These are phyloP conservation scores for Glaucopsyche alexis DNA, from an alignment of 2,888 invertebrate genomes.

Conservation along the genomic window DNA sequence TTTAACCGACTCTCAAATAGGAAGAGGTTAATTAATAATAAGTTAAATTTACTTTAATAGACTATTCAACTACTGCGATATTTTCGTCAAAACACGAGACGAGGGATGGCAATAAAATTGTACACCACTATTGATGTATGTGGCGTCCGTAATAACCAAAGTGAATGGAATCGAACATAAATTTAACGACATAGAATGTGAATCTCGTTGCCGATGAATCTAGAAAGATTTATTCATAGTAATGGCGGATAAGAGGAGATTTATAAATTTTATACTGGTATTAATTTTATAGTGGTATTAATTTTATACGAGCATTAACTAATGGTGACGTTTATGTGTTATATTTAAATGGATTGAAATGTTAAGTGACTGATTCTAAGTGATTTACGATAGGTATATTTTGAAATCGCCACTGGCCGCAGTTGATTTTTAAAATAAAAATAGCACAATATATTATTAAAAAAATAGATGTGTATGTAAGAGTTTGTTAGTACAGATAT, in stretches of 20 bases:
- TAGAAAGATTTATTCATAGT: constrained; percentile 38
- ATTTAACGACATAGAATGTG: constrained; percentile 45
- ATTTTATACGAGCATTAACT: constrained; percentile 18
- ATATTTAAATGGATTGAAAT: background rate
- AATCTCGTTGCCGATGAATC: constrained; percentile 44
- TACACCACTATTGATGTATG: constrained; percentile 29
- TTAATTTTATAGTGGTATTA: constrained; percentile 11
- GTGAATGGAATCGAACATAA: constrained; percentile 41
- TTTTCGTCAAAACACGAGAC: background rate
- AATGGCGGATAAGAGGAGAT: constrained; percentile 20
- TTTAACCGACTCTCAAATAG: too few relatives aligned
- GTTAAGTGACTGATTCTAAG: background rate
- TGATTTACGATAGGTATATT: background rate
- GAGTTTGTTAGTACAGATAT: background rate
- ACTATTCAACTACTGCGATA: too few relatives aligned
- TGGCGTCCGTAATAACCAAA: constrained; percentile 36
- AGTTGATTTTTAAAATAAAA: too few relatives aligned
- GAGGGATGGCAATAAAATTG: constrained; percentile 1
- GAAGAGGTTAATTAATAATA: too few relatives aligned
- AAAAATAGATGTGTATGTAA: too few relatives aligned
- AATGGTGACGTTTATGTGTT: background rate
- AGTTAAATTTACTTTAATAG: too few relatives aligned
- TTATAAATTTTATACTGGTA: constrained; percentile 12
- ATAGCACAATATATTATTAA: too few relatives aligned
- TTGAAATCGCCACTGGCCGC: too few relatives aligned